Percentiles rank a stretch among this genome's conserved stretches.
phyloP scores from a whole-genome alignment of 2,797 vertebrate species.

The Gila robusta region DNA sequence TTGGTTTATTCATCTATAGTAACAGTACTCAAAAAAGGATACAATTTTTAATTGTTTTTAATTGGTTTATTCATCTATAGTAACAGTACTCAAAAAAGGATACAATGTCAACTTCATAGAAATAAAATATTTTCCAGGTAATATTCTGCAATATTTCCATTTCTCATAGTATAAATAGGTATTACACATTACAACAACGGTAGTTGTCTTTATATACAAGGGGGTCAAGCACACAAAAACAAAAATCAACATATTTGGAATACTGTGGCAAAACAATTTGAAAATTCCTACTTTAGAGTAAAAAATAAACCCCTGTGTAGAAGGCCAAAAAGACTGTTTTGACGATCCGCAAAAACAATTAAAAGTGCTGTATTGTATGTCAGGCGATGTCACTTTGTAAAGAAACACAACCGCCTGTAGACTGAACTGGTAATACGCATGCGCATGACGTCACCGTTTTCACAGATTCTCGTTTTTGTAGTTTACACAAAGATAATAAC shows the following conservation, averaged over 20 bases:
- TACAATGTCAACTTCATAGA: background rate
- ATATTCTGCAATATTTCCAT: background rate
- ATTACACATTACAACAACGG: background rate
- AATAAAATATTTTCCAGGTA: background rate
- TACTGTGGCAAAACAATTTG: background rate
- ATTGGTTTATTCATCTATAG: background rate
- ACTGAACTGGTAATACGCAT: too few relatives aligned
- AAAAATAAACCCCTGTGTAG: background rate
- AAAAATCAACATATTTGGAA: background rate
- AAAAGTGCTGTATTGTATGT: background rate
- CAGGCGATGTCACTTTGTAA: too few relatives aligned
- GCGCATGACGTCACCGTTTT: too few relatives aligned
- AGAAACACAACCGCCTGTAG: too few relatives aligned
- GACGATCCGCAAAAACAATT: too few relatives aligned
- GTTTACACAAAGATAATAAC: too few relatives aligned
- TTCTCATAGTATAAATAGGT: background rate
- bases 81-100: background rate
- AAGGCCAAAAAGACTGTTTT: background rate
- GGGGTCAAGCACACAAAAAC: background rate
- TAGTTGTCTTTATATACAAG: background rate
- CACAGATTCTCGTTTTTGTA: too few relatives aligned
- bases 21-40: background rate
- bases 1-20: background rate
- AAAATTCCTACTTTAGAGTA: background rate
- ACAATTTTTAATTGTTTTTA: too few relatives aligned